Evolutionary conservation across 2,888 invertebrate genomes (phyloP), one percentile per base, ranked within the genome.

Genomic region (Melitaea athalia): DNA sequence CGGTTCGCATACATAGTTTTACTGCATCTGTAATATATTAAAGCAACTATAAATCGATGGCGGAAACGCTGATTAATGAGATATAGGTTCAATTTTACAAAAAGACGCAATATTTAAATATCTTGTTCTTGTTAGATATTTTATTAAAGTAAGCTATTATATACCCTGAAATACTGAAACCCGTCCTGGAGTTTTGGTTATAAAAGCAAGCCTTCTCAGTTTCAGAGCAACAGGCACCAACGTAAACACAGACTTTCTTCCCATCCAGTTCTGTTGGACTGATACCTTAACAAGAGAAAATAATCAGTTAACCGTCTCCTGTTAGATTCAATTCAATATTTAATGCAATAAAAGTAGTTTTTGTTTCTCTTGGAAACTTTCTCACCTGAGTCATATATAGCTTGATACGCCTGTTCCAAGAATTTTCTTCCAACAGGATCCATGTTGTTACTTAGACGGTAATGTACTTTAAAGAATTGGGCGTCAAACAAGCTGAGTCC

Each of bases 351-450:
- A 7, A 38, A 38, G 5, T 38, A 38, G 45, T 11, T 11, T 45
- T 45, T 14, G 4, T 45, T 45, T 14, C 14, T 14, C 45, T 11
- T 45, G 4, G 7, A 11, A 45, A n/a, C 5, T n/a, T n/a, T 49
- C n/a, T 77, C 77, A 75, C 94, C 94, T 60, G 96, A 94, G 88
- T 97, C 97, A 63, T 95, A 93, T 59, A 96, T 94, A 43, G 95
- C 95, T 81, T 96, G 96, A 78, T 95, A 96, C 0, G 95, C 92
- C 12, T 94, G 93, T 82, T 96, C 97, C 64, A 97, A 89, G 33
- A 97, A 81, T 72, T 96, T 93, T 53, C 96, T 88, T 0, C 95
- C 93, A 91, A 95, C 95, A 0, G 82, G 68, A 60, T 88, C 88
- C 86, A 86, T 87, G 42, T 67, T 74, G 59, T 72, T 71, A 0